Evolutionary conservation across 1,140 invertebrate species (phyloP).

Genomic region (Schmidtea mediterranea): DNA sequence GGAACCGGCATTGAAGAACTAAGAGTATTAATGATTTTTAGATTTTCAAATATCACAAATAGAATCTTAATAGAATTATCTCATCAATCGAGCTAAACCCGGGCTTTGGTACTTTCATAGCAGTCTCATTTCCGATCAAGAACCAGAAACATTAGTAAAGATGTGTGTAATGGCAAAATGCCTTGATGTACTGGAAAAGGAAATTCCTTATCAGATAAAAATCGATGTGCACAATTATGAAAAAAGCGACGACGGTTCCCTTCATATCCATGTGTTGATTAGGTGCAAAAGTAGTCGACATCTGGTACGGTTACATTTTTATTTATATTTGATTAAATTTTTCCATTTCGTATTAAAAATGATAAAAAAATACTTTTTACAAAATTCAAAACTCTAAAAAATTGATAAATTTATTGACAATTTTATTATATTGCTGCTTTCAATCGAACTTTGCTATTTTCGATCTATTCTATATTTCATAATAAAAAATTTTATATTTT

Average conservation of each 20-base stretch:
- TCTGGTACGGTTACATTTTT: neutral
- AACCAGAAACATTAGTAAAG: conserved; percentile 37
- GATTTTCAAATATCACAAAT: no score
- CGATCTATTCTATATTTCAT: no score
- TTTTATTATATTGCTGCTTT: no score
- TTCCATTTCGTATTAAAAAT: no score
- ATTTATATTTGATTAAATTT: neutral
- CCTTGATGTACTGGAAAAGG: conserved; percentile 45
- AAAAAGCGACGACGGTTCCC: conserved; percentile 28
- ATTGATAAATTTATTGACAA: no score
- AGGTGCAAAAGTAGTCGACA: neutral
- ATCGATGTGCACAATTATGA: conserved; percentile 40
- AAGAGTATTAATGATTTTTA: conserved; percentile 30
- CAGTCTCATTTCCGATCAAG: conserved; percentile 40
- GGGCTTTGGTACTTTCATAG: conserved; percentile 38
- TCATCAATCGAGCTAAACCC: conserved; percentile 36
- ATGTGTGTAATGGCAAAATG: conserved; percentile 46
- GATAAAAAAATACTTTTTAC: no score
- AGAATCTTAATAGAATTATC: conserved; percentile 39
- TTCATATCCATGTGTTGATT: neutral
- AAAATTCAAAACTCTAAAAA: no score
- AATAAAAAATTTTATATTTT: no score
- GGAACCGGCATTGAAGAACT: conserved; percentile 46
- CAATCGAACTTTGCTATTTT: no score
- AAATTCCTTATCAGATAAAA: conserved; percentile 48